A percentile compares a stretch with the other conserved stretches of the same genome.
phyloP scores from a whole-genome alignment of 2,888 invertebrate genomes.

The Gandaritis pyraliata region DNA sequence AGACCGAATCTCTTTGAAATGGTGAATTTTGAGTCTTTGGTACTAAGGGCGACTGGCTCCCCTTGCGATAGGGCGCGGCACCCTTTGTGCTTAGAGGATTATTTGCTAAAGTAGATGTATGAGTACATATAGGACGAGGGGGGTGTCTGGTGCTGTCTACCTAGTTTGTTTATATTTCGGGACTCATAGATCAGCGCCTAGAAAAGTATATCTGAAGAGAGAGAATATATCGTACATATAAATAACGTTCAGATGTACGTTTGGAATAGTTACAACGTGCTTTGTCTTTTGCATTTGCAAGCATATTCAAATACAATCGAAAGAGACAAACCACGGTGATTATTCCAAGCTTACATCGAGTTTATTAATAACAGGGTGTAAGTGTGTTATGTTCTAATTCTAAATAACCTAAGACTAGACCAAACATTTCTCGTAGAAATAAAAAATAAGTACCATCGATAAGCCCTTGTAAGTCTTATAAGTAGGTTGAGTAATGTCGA shows the following conservation, averaged over 20 bases:
- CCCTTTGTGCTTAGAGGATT: constrained; percentile 20
- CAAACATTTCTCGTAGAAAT: too few species aligned
- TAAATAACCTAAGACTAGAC: too few species aligned
- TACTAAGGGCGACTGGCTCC: constrained; percentile 3
- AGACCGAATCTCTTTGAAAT: constrained; percentile 2
- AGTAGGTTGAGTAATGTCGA: neutral
- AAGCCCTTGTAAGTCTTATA: neutral
- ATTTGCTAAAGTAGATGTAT: constrained; percentile 30
- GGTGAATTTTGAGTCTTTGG: constrained; percentile 11
- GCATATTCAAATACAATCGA: too few species aligned
- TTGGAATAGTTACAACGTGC: too few species aligned
- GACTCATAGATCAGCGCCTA: constrained; percentile 5
- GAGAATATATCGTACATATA: too few species aligned
- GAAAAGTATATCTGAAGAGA: neutral
- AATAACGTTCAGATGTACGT: too few species aligned
- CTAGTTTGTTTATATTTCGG: constrained; percentile 25
- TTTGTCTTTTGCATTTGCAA: too few species aligned
- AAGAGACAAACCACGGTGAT: too few species aligned
- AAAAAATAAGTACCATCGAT: neutral
- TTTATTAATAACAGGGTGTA: too few species aligned
- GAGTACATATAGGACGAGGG: constrained; percentile 14
- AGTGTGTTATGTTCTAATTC: too few species aligned
- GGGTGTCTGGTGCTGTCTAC: constrained; percentile 22
- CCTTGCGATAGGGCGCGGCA: constrained; percentile 16
- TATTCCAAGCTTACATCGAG: too few species aligned